A percentile compares a stretch with the other conserved stretches of the same genome.
phyloP scores from a whole-genome alignment of 1,140 invertebrate genomes.

The Ladona fulva region DNA sequence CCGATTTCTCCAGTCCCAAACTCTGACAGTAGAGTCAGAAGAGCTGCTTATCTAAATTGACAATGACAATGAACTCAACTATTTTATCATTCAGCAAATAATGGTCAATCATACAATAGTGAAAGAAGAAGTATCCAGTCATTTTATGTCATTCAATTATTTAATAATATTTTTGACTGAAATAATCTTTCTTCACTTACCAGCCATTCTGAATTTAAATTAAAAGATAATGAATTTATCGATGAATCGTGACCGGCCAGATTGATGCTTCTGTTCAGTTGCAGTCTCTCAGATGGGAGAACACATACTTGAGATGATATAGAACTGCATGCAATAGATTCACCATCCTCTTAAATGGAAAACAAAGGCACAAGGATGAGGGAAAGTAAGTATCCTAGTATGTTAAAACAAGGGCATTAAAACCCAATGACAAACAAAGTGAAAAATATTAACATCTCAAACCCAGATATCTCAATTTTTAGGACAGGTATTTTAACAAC shows the following conservation, averaged over 20 bases:
- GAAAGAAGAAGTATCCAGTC: no score
- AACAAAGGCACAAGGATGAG: not conserved
- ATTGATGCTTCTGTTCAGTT: not conserved
- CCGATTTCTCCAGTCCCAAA: not conserved
- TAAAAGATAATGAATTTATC: not conserved
- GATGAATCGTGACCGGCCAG: not conserved
- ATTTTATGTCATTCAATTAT: no score
- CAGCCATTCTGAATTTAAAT: not conserved
- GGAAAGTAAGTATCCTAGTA: no score
- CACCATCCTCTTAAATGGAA: not conserved
- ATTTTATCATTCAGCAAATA: no score
- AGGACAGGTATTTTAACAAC: no score
- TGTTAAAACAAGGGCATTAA: no score
- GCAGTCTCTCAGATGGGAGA: not conserved
- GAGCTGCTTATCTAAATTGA: not conserved
- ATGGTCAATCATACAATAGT: no score
- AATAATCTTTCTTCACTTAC: not conserved
- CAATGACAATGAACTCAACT: no score
- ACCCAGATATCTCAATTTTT: no score
- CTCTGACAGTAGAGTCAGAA: not conserved
- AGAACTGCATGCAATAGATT: not conserved
- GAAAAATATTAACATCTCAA: no score
- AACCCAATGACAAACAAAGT: no score
- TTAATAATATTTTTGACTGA: no score
- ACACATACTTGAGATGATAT: not conserved